Percentiles rank a stretch among this genome's conserved stretches.
Conservation (phyloP, 2,113 vertebrate species). For the Oplegnathus fasciatus region DNA sequence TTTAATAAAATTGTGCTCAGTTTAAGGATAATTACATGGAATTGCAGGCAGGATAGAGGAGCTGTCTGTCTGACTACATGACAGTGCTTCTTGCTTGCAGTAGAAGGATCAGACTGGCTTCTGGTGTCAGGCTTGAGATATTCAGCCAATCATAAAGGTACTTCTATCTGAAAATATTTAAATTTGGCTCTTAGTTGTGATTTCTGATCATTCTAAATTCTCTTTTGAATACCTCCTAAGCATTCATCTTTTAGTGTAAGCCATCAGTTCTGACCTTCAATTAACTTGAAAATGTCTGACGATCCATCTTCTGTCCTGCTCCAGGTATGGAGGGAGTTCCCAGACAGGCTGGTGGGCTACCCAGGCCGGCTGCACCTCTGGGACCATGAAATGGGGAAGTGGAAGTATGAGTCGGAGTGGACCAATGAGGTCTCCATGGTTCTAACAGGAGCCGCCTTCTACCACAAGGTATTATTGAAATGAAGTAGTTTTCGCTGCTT, state of each 20-base stretch:
- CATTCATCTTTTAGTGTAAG: slow-evolving; percentile 4
- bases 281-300: slow-evolving; percentile 22
- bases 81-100: slow-evolving; percentile 7
- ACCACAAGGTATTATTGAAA: slow-evolving; percentile 91
- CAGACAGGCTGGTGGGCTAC: slow-evolving; percentile 96
- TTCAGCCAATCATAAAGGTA: slow-evolving; percentile 16
- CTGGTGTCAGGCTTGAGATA: slow-evolving; percentile 34
- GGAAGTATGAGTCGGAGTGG: slow-evolving; percentile 99
- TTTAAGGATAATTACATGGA: slow-evolving; percentile 84
- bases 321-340: slow-evolving; percentile 98
- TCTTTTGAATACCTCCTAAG: neutral
- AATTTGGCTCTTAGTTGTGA: neutral
- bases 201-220: slow-evolving; percentile 6
- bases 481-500: neutral
- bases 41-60: slow-evolving; percentile 70
- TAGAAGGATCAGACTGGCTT: slow-evolving; percentile 35
- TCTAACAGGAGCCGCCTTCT: slow-evolving; percentile 97
- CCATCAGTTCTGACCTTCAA: neutral
- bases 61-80: slow-evolving; percentile 59
- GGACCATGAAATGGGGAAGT: slow-evolving; percentile 99
- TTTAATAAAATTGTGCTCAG: slow-evolving; percentile 84
- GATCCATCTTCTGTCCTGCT: slow-evolving; percentile 34
- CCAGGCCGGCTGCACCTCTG: slow-evolving; percentile 97
- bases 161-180: slow-evolving; percentile 1
- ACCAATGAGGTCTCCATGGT: slow-evolving; percentile 99